These are phyloP conservation scores for Pluvialis apricaria DNA, from an alignment of 2,113 vertebrate genomes.

Conservation along the genomic window DNA sequence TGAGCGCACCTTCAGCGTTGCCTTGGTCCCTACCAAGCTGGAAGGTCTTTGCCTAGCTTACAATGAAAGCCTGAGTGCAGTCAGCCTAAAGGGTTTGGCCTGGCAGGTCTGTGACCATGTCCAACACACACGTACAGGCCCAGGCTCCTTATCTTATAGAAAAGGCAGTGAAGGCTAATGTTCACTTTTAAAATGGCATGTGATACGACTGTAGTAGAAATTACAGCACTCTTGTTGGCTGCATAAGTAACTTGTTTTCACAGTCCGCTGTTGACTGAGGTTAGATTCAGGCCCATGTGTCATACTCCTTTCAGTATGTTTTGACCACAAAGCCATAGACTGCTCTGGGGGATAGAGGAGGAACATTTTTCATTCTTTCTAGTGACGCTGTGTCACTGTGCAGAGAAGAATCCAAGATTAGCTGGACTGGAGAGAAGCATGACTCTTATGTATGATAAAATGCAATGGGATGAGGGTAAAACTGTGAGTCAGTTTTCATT, in stretches of 20 bases:
- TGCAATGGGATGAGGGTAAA: not conserved
- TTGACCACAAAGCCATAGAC: slow-evolving; percentile 12
- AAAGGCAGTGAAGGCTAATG: not conserved
- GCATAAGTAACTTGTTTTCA: not conserved
- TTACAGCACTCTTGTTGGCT: not conserved
- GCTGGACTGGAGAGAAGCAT: not conserved
- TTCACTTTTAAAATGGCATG: not conserved
- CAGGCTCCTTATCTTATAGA: not conserved
- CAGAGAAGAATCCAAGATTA: not conserved
- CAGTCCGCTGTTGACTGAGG: not conserved
- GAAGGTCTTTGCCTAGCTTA: not conserved
- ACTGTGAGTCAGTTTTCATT: not conserved
- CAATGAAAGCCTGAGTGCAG: not conserved
- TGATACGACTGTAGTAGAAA: not conserved
- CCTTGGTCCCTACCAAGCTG: not conserved
- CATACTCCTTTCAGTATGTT: not conserved
- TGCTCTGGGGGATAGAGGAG: not conserved
- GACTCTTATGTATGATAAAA: not conserved
- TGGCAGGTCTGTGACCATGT: not conserved
- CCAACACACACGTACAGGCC: rapidly evolving
- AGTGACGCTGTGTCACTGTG: not conserved
- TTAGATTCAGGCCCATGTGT: not conserved
- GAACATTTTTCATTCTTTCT: not conserved
- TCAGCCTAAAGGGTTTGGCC: not conserved
- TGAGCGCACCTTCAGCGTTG: not conserved